Base-by-base conservation (phyloP, 2,113 vertebrate species). In the Muntiacus muntjak region DNA sequence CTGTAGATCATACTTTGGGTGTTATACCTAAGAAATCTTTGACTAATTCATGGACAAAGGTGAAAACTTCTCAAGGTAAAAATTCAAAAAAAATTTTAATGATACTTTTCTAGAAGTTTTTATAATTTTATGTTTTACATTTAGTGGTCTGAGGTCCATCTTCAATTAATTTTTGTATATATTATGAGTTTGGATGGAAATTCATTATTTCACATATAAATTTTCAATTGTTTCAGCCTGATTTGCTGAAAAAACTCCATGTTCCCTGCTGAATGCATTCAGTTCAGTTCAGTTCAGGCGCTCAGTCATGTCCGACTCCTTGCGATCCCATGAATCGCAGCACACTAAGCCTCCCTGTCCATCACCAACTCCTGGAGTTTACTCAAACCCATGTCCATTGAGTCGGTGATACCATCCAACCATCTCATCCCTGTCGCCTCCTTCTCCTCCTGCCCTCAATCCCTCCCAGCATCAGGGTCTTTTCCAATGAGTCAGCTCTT, bases 21-120 rank as follows among this genome's bases (percentile, higher is more conserved):
- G n/a, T 55, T 71, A 7, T 57, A 36, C 6, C 55, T 88, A 82
- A 96, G 19, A 97, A 97, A 84, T 54, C 23, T 82, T 95, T 89
- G 28, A 16, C 62, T 54, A 87, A 40, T 79, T 95, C 83, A 89
- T 81, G 50, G 10, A 12, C 28, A 81, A 81, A 50, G 78, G 28
- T 50, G 28, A 81, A 81, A 81, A 19, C 9, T 81, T 81, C 33
- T 81, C 28, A 50, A 81, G 78, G 5, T 81, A 30, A 81, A 33
- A 50, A 33, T 81, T 71, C 13, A 64, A 36, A 89, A 88, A 91
- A 81, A 14, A 6, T 55, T 47, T 81, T 86, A 40, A 76, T n/a
- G 10, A 25, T 60, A 55, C 96, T 93, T 89, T 78, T 36, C 81
- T 90, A 60, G 3, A 67, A 86, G 25, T 45, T 74, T 81, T 92